phyloP scores from a whole-genome alignment of 2,797 vertebrate species.

The Acanthurus tractus region DNA sequence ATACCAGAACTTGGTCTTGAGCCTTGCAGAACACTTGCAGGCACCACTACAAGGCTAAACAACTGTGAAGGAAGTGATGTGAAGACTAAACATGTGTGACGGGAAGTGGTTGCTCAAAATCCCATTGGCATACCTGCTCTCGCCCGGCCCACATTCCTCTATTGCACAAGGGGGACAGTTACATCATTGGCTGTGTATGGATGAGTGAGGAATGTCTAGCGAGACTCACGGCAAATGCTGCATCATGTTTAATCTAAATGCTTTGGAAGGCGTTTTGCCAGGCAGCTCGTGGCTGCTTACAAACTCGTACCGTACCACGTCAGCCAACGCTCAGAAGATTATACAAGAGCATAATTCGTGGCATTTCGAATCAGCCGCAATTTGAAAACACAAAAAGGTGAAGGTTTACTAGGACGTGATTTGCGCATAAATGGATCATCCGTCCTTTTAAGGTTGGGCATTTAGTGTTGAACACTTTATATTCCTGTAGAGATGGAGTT shows the following conservation, averaged over 20 bases:
- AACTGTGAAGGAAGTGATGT: slow-evolving; percentile 52
- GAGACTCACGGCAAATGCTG: slow-evolving; percentile 36
- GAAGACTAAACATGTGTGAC: slow-evolving; percentile 59
- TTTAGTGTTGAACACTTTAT: slow-evolving; percentile 16
- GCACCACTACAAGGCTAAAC: slow-evolving; percentile 46
- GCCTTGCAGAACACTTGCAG: slow-evolving; percentile 46
- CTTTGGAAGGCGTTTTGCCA: slow-evolving; percentile 40
- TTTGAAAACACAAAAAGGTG: slow-evolving; percentile 17
- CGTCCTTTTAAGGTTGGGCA: slow-evolving; percentile 1
- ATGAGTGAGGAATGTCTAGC: slow-evolving; percentile 40
- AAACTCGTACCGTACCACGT: slow-evolving; percentile 37
- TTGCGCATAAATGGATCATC: slow-evolving; percentile 22
- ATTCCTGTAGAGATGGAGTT: not conserved
- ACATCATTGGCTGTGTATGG: slow-evolving; percentile 26
- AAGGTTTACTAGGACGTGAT: slow-evolving; percentile 17
- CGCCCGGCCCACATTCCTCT: slow-evolving; percentile 40
- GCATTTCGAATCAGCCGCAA: slow-evolving; percentile 36
- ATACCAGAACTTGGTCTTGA: slow-evolving; percentile 12
- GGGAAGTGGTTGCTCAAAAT: slow-evolving; percentile 40
- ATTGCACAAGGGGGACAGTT: slow-evolving; percentile 17
- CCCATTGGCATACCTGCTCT: slow-evolving; percentile 50
- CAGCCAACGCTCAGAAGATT: slow-evolving; percentile 42
- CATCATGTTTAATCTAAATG: slow-evolving; percentile 63
- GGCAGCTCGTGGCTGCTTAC: slow-evolving; percentile 54
- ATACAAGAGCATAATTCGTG: slow-evolving; percentile 47